Base-by-base conservation (phyloP, 2,888 invertebrate species). In the Parelbella ahira region DNA sequence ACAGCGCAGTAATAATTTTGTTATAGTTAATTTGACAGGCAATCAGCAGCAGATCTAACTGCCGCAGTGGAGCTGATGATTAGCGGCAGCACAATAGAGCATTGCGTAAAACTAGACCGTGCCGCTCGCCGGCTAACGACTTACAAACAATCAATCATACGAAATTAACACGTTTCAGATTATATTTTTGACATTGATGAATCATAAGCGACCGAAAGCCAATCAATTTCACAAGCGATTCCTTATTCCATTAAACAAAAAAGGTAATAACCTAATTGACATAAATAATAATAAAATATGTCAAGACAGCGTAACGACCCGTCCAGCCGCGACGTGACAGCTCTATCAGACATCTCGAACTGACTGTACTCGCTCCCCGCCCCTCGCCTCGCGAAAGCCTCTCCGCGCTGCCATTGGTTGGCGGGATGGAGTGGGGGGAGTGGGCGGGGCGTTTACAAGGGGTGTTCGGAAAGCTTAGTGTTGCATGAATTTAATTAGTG, bases 401-500 rank as follows among this genome's bases (percentile, higher is more conserved):
- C 63, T 48, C 48, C 48, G 59, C 33, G 36, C 52, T 45, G 47
- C 48, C 50, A 75, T 80, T 78, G 79, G 82, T 38, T 42, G 50
- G 18, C 28, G 23, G 25, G 23, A 47, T 47, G 48, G 46, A 48
- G 58, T 53, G 63, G 71, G 65, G 63, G 51, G 43, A 27, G 44
- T 49, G 61, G 64, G 70, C 52, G 59, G 65, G 54, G 60, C 60
- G 50, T 55, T 45, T 55, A 54, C 45, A 50, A 60, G 63, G 66
- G 70, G 68, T 63, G 68, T 63, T 60, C 54, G 61, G 63, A 73
- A 73, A 77, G 79, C 86, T 87, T 81, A 83, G 82, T 79, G 83
- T 86, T 83, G 86, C 84, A 84, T 86, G 86, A 87, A 87, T 87
- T 87, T 87, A 87, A 87, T 87, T 87, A 87, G 86, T 81, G 79